Percentiles rank a stretch among this genome's conserved stretches.
Evolutionary conservation across 2,797 vertebrate species (phyloP).

Genomic region (Chelidonichthys spinosus): DNA sequence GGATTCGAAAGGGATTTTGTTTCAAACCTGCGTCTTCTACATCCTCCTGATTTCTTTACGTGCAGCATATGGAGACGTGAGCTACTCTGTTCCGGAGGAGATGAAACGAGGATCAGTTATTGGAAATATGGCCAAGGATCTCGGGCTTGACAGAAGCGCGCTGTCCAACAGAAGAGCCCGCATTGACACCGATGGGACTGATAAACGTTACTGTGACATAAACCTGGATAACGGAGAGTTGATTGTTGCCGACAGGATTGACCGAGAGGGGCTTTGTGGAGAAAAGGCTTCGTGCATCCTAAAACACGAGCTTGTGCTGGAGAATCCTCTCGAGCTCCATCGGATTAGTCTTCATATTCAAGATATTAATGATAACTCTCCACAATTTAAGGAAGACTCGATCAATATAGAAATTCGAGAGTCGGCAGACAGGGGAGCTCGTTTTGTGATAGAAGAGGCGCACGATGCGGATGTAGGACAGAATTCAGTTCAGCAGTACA

Average conservation of each 20-base stretch:
- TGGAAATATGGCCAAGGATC: conserved; percentile 70
- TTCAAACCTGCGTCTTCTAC: not conserved
- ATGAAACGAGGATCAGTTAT: conserved; percentile 56
- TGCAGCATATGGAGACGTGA: conserved; percentile 50
- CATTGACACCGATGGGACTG: conserved; percentile 51
- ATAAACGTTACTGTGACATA: conserved; percentile 61
- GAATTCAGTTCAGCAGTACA: conserved; percentile 71
- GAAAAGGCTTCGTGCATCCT: conserved; percentile 71
- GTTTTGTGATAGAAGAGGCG: conserved; percentile 64
- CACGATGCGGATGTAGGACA: conserved; percentile 72
- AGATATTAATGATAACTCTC: conserved; percentile 77
- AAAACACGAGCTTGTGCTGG: conserved; percentile 79
- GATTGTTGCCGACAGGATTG: conserved; percentile 68
- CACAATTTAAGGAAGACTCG: conserved; percentile 31
- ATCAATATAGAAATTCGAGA: conserved; percentile 67
- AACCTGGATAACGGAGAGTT: conserved; percentile 63
- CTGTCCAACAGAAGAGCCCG: conserved; percentile 56
- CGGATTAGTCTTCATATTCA: conserved; percentile 60
- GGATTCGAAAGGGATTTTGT: not conserved
- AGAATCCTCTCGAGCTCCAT: conserved; percentile 78
- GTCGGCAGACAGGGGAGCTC: conserved; percentile 37
- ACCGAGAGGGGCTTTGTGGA: conserved; percentile 73
- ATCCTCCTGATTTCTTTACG: conserved; percentile 13
- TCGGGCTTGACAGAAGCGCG: conserved; percentile 43
- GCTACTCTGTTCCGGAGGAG: conserved; percentile 63